These are phyloP conservation scores for Lasioglossum morio DNA, from an alignment of 2,888 invertebrate species.

Conservation along the genomic window DNA sequence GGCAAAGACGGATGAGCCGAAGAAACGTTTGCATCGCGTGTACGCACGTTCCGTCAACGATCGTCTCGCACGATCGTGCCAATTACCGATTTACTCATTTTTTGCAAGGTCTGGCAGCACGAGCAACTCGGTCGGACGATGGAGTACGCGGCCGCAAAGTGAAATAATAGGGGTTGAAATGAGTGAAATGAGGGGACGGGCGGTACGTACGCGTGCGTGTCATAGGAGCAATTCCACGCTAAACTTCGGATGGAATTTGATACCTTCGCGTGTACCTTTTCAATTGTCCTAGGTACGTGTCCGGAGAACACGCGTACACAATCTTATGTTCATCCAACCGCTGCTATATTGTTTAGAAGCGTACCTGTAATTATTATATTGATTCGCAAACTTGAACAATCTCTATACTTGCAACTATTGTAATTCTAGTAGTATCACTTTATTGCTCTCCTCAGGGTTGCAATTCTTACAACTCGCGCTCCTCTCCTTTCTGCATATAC, in stretches of 20 bases:
- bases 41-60: conserved; percentile 45
- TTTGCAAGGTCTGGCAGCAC: conserved; percentile 48
- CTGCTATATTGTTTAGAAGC: neutral
- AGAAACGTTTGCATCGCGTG: conserved; percentile 27
- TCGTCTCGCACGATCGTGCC: conserved; percentile 66
- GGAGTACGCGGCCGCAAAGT: conserved; percentile 44
- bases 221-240: conserved; percentile 3
- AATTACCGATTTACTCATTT: conserved; percentile 70
- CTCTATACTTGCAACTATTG: neutral
- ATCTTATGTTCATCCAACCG: neutral
- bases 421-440: too few species aligned
- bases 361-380: neutral
- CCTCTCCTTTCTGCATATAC: too few species aligned
- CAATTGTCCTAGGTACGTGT: neutral
- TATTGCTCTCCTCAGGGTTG: too few species aligned
- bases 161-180: conserved; percentile 52
- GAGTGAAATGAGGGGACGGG: conserved; percentile 53
- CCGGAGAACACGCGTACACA: neutral
- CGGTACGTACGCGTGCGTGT: conserved; percentile 18
- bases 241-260: neutral
- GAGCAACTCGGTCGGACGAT: conserved; percentile 36
- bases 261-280: neutral
- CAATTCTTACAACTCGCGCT: too few species aligned
- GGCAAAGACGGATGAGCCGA: conserved; percentile 18
- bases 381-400: neutral